Percentiles rank a stretch among this genome's conserved stretches.
Conservation (phyloP, 2,113 vertebrate species). For the Coptodon bakossiorum region DNA sequence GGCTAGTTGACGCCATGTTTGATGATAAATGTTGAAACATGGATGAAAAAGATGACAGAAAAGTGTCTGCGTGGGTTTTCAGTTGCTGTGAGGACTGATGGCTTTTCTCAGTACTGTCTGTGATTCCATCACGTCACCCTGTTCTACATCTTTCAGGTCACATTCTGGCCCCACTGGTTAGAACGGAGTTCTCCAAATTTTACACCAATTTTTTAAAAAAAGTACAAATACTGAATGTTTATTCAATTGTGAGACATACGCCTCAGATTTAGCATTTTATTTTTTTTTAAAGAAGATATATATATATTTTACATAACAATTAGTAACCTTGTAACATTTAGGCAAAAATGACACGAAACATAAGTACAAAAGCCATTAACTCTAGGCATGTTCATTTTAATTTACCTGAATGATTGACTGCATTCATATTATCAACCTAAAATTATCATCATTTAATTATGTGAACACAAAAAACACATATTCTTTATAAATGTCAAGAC, state of each 20-base stretch:
- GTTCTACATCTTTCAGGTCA: not conserved
- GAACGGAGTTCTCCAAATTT: not conserved
- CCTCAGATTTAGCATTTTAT: not conserved
- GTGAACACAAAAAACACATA: not conserved
- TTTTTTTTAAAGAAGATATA: fast-evolving
- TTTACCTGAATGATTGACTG: not conserved
- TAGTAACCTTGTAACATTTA: not conserved
- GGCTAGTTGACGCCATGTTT: not conserved
- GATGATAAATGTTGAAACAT: not conserved
- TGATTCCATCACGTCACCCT: not conserved
- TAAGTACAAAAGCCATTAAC: not conserved
- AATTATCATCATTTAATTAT: not conserved
- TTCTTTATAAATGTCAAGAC: not conserved
- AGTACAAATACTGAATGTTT: not conserved
- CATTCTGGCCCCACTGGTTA: not conserved
- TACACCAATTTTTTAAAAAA: fast-evolving
- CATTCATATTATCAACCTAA: not conserved
- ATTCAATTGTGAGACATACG: fast-evolving
- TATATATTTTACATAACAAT: not conserved
- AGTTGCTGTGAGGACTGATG: not conserved
- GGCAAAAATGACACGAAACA: not conserved
- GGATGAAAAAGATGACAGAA: not conserved
- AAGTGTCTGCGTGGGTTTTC: fast-evolving
- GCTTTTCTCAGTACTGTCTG: not conserved
- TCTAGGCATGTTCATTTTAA: not conserved